Conservation (phyloP, 1,140 invertebrate genomes). For the Euura lappo region DNA sequence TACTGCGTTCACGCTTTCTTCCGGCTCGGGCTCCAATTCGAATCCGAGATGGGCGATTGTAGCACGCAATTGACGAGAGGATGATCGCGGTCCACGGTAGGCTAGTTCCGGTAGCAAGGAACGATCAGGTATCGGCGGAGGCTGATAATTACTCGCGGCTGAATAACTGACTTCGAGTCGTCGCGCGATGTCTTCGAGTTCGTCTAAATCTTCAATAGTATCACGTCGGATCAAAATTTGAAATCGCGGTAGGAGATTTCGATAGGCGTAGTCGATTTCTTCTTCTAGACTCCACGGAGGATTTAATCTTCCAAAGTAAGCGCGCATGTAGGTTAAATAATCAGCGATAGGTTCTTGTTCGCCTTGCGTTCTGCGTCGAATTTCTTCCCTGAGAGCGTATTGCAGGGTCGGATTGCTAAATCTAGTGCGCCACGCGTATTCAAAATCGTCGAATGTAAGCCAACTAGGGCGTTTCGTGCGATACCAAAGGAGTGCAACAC, state of each 20-base stretch:
- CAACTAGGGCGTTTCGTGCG: too few species aligned
- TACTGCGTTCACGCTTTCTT: too few species aligned
- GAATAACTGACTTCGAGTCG: neutral
- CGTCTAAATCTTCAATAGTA: neutral
- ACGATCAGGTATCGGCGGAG: constrained; percentile 10
- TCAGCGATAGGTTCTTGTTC: constrained; percentile 7
- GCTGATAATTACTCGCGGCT: neutral
- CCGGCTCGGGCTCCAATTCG: too few species aligned
- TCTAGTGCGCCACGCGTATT: too few species aligned
- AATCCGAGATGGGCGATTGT: too few species aligned
- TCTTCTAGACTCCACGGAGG: constrained; percentile 3
- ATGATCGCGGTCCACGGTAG: neutral
- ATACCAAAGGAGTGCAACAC: too few species aligned
- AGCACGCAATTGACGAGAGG: too few species aligned
- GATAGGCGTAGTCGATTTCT: constrained; percentile 11
- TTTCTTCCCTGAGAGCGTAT: constrained; percentile 10
- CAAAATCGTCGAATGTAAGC: too few species aligned
- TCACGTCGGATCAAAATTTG: neutral
- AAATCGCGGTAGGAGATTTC: constrained; percentile 12
- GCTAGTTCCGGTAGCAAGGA: constrained; percentile 12
- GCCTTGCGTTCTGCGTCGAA: constrained; percentile 8
- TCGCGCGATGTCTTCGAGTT: neutral
- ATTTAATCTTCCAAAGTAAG: constrained; percentile 1
- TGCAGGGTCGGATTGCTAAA: constrained; percentile 14
- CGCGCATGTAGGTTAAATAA: constrained; percentile 13